phyloP scores from a whole-genome alignment of 2,797 vertebrate species.

The Myoxocephalus aenaeus region DNA sequence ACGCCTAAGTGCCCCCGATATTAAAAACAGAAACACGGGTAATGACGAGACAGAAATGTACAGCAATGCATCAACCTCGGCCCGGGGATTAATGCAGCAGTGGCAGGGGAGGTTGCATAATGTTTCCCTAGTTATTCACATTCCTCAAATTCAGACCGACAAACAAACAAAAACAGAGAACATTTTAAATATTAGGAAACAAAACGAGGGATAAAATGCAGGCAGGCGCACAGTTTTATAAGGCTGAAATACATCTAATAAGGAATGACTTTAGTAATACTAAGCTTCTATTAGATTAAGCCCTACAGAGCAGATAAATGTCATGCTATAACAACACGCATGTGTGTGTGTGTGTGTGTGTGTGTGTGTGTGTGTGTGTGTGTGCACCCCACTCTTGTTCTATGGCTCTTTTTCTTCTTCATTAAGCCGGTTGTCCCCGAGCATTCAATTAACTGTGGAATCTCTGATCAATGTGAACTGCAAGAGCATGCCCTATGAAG shows the following conservation, averaged over 20 bases:
- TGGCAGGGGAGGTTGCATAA: conserved; percentile 41
- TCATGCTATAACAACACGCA: conserved; percentile 12
- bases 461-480: conserved; percentile 72
- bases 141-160: conserved; percentile 47
- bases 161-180: conserved; percentile 13
- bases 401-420: conserved; percentile 31
- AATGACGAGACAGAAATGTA: conserved; percentile 31
- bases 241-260: conserved; percentile 16
- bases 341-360: conserved; percentile 13
- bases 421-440: conserved; percentile 65
- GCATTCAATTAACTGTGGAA: conserved; percentile 76
- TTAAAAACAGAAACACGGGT: conserved; percentile 43
- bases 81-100: conserved; percentile 37
- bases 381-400: conserved; percentile 44
- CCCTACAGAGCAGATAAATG: conserved; percentile 26
- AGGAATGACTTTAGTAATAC: conserved; percentile 17
- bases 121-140: conserved; percentile 26
- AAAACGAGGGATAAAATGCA: conserved; percentile 3
- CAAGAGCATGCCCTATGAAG: conserved; percentile 72
- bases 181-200: conserved; percentile 25
- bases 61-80: conserved; percentile 57
- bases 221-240: conserved; percentile 12
- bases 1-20: conserved; percentile 40
- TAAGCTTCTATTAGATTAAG: conserved; percentile 32
- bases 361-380: conserved; percentile 13